Percentiles rank a stretch among this genome's conserved stretches.
Evolutionary conservation across 92 coral and sea anemone genomes (phyloP).

Genomic region (Parazoanthus swiftii): DNA sequence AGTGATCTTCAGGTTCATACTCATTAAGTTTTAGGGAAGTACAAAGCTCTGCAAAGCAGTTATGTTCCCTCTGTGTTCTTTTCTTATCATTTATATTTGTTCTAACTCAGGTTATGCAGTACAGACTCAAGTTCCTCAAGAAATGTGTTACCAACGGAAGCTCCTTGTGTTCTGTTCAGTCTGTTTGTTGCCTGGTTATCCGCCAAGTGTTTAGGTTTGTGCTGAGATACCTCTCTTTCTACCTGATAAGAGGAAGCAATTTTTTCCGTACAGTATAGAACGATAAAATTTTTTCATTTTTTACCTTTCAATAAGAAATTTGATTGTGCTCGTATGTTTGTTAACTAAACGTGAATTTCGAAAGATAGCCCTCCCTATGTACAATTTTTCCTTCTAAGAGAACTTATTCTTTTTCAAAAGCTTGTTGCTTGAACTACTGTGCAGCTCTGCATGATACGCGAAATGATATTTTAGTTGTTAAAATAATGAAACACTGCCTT

Average conservation of each 20-base stretch:
- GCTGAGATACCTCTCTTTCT: not conserved
- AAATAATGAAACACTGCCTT: too few relatives aligned
- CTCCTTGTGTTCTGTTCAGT: not conserved
- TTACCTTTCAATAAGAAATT: not conserved
- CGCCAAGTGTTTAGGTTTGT: constrained; percentile 38
- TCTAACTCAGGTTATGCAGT: constrained; percentile 20
- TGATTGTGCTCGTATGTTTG: not conserved
- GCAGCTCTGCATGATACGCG: too few relatives aligned
- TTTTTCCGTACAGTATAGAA: not conserved
- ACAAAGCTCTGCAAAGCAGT: too few relatives aligned
- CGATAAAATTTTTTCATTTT: too few relatives aligned
- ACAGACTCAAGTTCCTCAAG: constrained; percentile 29
- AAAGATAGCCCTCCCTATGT: not conserved
- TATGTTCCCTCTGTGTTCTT: too few relatives aligned
- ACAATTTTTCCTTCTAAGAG: not conserved
- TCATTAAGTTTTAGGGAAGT: too few relatives aligned
- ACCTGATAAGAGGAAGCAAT: not conserved
- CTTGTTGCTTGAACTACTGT: too few relatives aligned
- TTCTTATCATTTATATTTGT: not conserved
- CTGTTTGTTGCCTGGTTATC: constrained; percentile 18
- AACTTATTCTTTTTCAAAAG: too few relatives aligned
- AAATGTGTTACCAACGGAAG: not conserved
- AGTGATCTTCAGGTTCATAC: too few relatives aligned
- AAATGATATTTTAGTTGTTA: too few relatives aligned
- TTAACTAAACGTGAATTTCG: not conserved